A percentile compares a stretch with the other conserved stretches of the same genome.
Conservation (phyloP, 2,888 invertebrate species). For the Agrotis puta region DNA sequence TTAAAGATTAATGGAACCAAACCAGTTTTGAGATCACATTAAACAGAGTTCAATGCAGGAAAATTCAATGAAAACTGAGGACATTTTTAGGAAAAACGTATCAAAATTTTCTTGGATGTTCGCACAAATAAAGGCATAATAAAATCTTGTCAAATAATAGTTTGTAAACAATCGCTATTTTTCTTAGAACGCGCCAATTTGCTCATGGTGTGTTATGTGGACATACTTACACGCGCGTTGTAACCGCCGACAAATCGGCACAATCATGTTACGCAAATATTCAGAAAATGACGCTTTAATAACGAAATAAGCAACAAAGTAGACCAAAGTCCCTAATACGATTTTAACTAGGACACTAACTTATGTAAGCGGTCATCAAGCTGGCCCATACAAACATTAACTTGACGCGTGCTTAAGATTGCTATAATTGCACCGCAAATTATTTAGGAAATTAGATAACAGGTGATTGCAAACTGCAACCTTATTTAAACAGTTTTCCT, state of each 20-base stretch:
- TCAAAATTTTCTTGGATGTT: constrained; percentile 17
- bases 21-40: constrained; percentile 29
- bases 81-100: not conserved
- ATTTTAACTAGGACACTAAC: constrained; percentile 64
- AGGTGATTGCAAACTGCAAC: constrained; percentile 22
- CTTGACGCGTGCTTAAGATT: constrained; percentile 53
- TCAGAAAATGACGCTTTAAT: constrained; percentile 37
- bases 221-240: constrained; percentile 18
- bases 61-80: not conserved
- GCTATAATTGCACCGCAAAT: constrained; percentile 44
- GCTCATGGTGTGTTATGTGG: constrained; percentile 34
- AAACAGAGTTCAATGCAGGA: constrained; percentile 21
- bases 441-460: constrained; percentile 56
- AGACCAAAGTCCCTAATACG: constrained; percentile 64
- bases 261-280: constrained; percentile 65
- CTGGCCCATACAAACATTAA: constrained; percentile 48
- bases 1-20: constrained; percentile 14
- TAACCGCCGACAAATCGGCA: constrained; percentile 31
- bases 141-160: not conserved
- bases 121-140: not conserved
- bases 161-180: constrained; percentile 32
- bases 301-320: constrained; percentile 49
- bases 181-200: constrained; percentile 40
- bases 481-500: constrained; percentile 35
- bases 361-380: constrained; percentile 52